Conservation (phyloP, 2,797 vertebrate species). For the Melanotaenia parkinsoni region DNA sequence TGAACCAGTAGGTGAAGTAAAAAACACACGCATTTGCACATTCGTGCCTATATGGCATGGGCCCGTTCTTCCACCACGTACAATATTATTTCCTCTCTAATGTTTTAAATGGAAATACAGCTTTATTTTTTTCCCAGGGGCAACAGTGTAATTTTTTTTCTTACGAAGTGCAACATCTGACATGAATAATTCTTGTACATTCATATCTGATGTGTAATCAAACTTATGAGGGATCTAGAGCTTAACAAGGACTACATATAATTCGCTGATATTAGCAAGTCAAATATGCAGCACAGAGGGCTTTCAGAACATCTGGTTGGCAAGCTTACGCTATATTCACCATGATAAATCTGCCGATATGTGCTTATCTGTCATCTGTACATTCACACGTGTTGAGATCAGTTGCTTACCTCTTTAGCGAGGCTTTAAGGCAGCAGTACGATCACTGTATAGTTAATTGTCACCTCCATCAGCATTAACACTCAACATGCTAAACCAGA, state of each 20-base stretch:
- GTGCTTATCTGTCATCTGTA: constrained; percentile 58
- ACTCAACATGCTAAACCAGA: constrained; percentile 68
- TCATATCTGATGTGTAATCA: constrained; percentile 9
- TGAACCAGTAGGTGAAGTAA: constrained; percentile 7
- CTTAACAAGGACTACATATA: constrained; percentile 43
- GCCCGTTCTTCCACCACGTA: background rate
- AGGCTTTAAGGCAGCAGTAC: constrained; percentile 55
- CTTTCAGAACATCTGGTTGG: constrained; percentile 59
- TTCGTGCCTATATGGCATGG: constrained; percentile 14
- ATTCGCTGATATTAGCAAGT: constrained; percentile 57
- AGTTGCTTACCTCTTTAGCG: constrained; percentile 63
- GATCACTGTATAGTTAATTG: constrained; percentile 72
- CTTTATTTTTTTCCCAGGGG: background rate
- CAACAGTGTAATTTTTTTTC: constrained; percentile 15
- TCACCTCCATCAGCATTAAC: constrained; percentile 76
- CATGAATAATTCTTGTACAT: background rate
- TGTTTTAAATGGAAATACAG: constrained; percentile 25
- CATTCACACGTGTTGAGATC: constrained; percentile 51
- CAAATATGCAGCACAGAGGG: constrained; percentile 50
- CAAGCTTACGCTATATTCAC: constrained; percentile 33
- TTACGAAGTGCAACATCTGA: constrained; percentile 29
- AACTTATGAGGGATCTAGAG: constrained; percentile 27
- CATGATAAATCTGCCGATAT: constrained; percentile 54
- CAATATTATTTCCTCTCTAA: constrained; percentile 4
- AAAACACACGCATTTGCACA: constrained; percentile 1